Evolutionary conservation across 2,888 invertebrate genomes (phyloP), one percentile per base, ranked within the genome.

Genomic region (Steinernema scapterisci): DNA sequence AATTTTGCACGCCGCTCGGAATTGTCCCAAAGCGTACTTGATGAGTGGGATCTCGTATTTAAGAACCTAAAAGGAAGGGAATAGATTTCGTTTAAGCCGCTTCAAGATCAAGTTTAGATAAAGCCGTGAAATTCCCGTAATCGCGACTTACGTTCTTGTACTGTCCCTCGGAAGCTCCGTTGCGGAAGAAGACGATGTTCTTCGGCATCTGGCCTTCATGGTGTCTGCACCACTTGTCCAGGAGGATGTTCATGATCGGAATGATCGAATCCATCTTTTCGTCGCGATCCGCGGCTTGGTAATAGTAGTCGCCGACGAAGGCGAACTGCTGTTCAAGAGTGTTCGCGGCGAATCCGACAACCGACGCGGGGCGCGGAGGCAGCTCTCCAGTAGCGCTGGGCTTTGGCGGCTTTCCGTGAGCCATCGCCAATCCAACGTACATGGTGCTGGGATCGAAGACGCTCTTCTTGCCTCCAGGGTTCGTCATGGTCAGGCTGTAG

Each of bases 271-370:
- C 27, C 27, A 73, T 48, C 23, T 48, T 56, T 43, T 73, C 73
- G 46, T 70, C 70, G 46, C 73, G 54, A 1, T 54, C 70, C 0
- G 73, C 23, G 13, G 77, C 78, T 51, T 82, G 82, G 51, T 72
- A 78, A 23, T 76, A 38, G 54, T 79, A 82, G 48, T 84, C 81
- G 23, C 84, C 84, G 54, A 52, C 27, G 71, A 74, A 74, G 52
- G 46, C 70, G 52, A 44, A 27, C 3, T 19, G 27, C 27, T 70
- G 45, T 16, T 19, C 16, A 9, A 44, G 43, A 19, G 27, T 38
- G 27, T 74, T 74, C 19, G 74, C 74, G n/a, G 71, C 74, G 63
- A 56, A 74, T 31, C 74, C 74, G 52, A 73, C 73, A 27, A 70
- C 63, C 0, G 73, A 73, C 13, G 70, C 38, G 27, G 51, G 54